Evolutionary conservation across 2,888 invertebrate genomes (phyloP).

Genomic region (Crematogaster levior): DNA sequence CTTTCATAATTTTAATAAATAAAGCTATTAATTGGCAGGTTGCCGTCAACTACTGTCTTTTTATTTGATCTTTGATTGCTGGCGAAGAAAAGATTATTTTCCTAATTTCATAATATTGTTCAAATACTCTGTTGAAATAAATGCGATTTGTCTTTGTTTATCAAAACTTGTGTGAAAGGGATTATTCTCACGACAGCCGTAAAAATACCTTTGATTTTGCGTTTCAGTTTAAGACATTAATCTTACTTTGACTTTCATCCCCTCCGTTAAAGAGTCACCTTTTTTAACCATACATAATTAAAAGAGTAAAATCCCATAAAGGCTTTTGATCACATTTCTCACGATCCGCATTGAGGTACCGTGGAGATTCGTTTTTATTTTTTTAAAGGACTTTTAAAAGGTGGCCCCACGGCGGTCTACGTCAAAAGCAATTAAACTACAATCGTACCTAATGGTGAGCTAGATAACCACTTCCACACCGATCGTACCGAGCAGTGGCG

Average conservation of each 20-base stretch:
- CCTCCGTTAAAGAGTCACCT: conserved; percentile 3
- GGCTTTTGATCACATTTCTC: neutral
- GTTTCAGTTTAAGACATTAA: neutral
- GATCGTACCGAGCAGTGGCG: conserved; percentile 54
- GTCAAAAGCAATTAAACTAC: conserved; percentile 72
- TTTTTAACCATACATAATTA: conserved; percentile 15
- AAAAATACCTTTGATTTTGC: conserved; percentile 10
- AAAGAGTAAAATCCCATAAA: neutral
- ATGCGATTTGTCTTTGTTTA: neutral
- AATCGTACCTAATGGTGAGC: conserved; percentile 67
- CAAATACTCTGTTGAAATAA: neutral
- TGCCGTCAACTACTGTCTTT: too few relatives aligned
- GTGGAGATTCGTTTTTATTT: neutral
- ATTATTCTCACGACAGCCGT: neutral
- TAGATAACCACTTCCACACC: conserved; percentile 63
- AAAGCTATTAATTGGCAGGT: too few relatives aligned
- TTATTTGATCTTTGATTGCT: too few relatives aligned
- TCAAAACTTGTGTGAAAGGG: neutral
- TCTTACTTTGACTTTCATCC: neutral
- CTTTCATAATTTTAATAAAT: neutral
- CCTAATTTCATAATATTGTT: too few relatives aligned
- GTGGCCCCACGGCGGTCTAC: too few relatives aligned
- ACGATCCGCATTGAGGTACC: neutral
- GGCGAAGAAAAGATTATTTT: too few relatives aligned
- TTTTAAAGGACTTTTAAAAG: too few relatives aligned